Percentiles rank a stretch among this genome's conserved stretches.
Evolutionary conservation across 2,797 vertebrate genomes (phyloP).

Genomic region (Lepus townsendii): DNA sequence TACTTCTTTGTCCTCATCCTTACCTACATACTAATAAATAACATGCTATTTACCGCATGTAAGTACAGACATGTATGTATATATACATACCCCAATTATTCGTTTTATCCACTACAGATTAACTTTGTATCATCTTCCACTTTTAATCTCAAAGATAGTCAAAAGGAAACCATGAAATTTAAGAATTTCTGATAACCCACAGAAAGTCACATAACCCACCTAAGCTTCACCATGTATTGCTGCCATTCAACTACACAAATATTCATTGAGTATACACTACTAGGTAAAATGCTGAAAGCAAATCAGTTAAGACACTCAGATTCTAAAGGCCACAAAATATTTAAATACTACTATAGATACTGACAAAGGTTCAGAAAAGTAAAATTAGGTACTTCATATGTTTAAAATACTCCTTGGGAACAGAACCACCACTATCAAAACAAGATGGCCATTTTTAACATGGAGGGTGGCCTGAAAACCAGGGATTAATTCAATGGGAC

Average conservation of each 20-base stretch:
- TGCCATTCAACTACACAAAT: not conserved
- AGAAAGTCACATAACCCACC: not conserved
- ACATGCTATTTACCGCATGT: not conserved
- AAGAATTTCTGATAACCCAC: constrained; percentile 17
- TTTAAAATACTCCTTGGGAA: constrained; percentile 28
- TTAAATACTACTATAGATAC: not conserved
- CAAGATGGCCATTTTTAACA: not conserved
- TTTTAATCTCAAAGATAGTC: not conserved
- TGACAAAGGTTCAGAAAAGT: constrained; percentile 3
- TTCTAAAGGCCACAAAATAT: not conserved
- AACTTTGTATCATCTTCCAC: not conserved
- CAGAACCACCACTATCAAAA: not conserved
- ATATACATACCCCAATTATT: not conserved
- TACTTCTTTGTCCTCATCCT: not conserved
- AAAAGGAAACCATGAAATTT: constrained; percentile 2
- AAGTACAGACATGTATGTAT: not conserved
- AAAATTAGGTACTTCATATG: not conserved
- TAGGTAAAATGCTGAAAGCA: not conserved
- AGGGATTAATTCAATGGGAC: not conserved
- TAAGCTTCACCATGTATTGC: not conserved
- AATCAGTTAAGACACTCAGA: not conserved
- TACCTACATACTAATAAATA: not conserved
- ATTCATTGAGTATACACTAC: not conserved
- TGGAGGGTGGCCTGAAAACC: not conserved
- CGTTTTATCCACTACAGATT: not conserved